phyloP scores from a whole-genome alignment of 2,113 vertebrate species.

The Gallinago paraguaiae region DNA sequence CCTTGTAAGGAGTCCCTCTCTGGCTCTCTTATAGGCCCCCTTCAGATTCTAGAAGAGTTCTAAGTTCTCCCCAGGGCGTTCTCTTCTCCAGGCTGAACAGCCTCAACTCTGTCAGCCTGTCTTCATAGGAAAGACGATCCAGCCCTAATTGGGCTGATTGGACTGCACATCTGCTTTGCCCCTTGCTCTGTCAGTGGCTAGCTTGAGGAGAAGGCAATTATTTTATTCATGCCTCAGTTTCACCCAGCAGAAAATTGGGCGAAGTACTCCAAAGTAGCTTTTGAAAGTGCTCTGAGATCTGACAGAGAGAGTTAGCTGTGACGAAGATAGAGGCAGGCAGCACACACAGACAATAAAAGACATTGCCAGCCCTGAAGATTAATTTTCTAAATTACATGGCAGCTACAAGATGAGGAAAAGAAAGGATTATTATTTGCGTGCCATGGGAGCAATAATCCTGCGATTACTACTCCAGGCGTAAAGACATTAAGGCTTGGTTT shows the following conservation, averaged over 20 bases:
- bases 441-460: constrained; percentile 37
- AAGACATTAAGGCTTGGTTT: background rate
- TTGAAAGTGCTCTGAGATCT: background rate
- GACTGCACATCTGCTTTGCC: background rate
- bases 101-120: background rate
- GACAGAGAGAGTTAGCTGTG: accelerated
- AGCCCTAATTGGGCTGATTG: background rate
- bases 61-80: background rate
- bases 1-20: background rate
- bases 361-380: background rate
- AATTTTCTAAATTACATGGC: constrained; percentile 35
- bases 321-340: background rate
- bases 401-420: background rate
- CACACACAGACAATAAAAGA: background rate
- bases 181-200: background rate
- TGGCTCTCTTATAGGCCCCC: background rate
- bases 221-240: background rate
- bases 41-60: background rate
- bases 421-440: background rate
- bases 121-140: background rate
- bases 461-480: background rate
- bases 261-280: background rate
- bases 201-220: background rate
- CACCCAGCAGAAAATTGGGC: background rate
- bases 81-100: background rate